Base-by-base conservation (phyloP, 1,140 invertebrate genomes). In the Chelonus insularis region DNA sequence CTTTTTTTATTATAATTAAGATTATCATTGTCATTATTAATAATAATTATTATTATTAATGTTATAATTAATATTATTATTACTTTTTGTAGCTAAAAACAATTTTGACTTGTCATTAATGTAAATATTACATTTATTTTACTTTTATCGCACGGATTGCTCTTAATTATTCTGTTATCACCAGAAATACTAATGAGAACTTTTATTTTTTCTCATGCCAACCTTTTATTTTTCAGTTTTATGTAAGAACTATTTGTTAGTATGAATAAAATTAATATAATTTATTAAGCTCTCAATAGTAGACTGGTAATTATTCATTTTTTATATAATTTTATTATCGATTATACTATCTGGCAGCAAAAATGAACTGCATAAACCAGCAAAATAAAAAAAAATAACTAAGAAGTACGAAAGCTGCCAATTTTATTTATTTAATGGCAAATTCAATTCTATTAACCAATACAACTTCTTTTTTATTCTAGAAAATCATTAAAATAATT, bases 401-500 rank as follows among this genome's bases (percentile, higher is more conserved):
- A 77, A 73, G 73, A 76, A 73, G 69, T 73, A 74, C 72, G 65
- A 67, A 71, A 82, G 79, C 80, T 82, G 78, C 80, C 78, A 78
- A 78, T 78, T 74, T 69, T 41, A 52, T 69, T 66, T 62, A 67
- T 64, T 64, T 56, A 61, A 72, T 64, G 68, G n/a, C n/a, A n/a
- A n/a, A n/a, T n/a, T 66, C 43, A 41, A 71, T 64, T 65, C 61
- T 52, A 64, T 62, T 68, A 36, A 78, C 76, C 81, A 80, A 78
- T 81, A 74, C 78, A 64, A 60, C n/a, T n/a, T n/a, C 60, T 45
- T 12, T 20, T 29, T 29, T 34, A 20, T 21, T 50, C 11, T 11
- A 51, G 39, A 11, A 20, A 48, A 23, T 12, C 6, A 34, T 14
- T 51, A 51, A 32, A 34, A 14, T 36, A 18, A 29, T 39, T 25